Percentiles rank a stretch among this genome's conserved stretches.
These are phyloP conservation scores for Gasterosteus nipponicus DNA, from an alignment of 2,113 vertebrate genomes.

Conservation along the genomic window DNA sequence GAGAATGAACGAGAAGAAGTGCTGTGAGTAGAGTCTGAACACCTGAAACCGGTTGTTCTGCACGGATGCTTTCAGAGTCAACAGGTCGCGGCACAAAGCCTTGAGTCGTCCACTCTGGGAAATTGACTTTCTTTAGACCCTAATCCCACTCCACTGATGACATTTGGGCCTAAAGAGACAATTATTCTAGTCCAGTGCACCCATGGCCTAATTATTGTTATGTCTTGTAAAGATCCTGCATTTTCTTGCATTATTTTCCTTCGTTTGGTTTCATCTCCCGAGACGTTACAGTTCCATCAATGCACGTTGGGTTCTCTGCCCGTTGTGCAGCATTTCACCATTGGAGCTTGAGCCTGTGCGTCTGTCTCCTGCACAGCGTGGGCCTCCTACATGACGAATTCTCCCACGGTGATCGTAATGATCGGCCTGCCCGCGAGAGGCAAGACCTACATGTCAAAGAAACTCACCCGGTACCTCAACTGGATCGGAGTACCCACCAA, in stretches of 20 bases:
- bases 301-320: neutral
- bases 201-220: constrained; percentile 27
- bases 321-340: neutral
- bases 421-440: constrained; percentile 92
- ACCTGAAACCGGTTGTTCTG: constrained; percentile 14
- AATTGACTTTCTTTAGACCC: constrained; percentile 17
- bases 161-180: constrained; percentile 30
- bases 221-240: neutral
- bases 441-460: constrained; percentile 97
- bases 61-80: constrained; percentile 9
- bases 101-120: neutral
- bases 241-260: neutral
- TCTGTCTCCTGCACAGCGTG: constrained; percentile 82
- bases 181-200: constrained; percentile 36
- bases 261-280: neutral
- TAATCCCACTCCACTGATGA: constrained; percentile 17
- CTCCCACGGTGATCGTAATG: constrained; percentile 96
- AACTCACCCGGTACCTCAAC: constrained; percentile 97
- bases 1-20: constrained; percentile 80
- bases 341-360: neutral
- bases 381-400: constrained; percentile 99
- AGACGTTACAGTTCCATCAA: neutral
- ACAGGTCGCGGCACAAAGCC: constrained; percentile 35
- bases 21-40: constrained; percentile 76
- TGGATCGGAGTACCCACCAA: constrained; percentile 98